Base-by-base conservation (phyloP, 2,888 invertebrate species). In the Hipparchia sbordonii region DNA sequence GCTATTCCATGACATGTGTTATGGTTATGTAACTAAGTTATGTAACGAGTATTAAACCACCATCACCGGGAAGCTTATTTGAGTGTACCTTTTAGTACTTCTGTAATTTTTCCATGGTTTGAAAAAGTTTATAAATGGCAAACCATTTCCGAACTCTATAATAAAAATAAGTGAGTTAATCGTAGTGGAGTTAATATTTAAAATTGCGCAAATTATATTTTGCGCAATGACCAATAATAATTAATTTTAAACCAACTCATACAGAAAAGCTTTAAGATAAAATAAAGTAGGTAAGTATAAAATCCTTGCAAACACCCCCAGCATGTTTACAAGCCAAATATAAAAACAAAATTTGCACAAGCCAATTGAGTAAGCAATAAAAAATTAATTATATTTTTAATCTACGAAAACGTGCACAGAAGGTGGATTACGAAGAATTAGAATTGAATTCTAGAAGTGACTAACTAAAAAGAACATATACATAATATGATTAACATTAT, bases 311-410 rank as follows among this genome's bases (percentile, higher is more conserved):
- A 77, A 74, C 67, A 78, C 84, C 85, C 81, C 74, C 71, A 78
- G 85, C 85, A 75, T 82, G 81, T 84, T 86, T 83, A 83, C 82
- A 75, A 81, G 83, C 83, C 78, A 77, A 83, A 84, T 84, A 89
- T 87, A 88, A 88, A 87, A 90, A 90, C 86, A 88, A 85, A 87
- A 89, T 88, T 89, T 88, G 84, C 85, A 80, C 87, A 86, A 83
- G 87, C 88, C 90, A 88, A 90, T 89, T 90, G 87, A 87, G 86
- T 80, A 83, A 84, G 88, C 85, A 85, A 90, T 91, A 89, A 92
- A 92, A 92, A 92, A 91, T 88, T 92, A 91, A 92, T 91, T 91
- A 91, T 88, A 88, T 91, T 91, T 92, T 92, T 92, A 92, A 92
- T 92, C 91, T 89, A 85, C 86, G 84, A 88, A 89, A 90, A 89